phyloP scores from a whole-genome alignment of 2,888 invertebrate genomes.

The Phyllotreta striolata region DNA sequence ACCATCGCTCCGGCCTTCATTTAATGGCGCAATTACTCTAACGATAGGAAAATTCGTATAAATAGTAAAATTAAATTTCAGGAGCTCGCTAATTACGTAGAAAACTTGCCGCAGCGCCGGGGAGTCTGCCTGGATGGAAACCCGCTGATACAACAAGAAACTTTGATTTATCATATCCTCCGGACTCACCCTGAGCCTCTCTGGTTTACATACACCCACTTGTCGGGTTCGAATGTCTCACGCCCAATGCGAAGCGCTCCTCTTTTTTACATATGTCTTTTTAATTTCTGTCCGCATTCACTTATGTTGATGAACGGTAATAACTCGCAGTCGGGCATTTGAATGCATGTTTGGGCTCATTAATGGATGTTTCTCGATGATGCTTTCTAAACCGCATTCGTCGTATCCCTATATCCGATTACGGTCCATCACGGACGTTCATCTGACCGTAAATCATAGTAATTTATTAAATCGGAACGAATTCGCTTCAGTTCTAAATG shows the following conservation, averaged over 20 bases:
- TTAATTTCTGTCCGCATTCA: conserved; percentile 52
- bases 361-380: conserved; percentile 44
- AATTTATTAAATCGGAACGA: conserved; percentile 39
- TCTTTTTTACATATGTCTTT: conserved; percentile 51
- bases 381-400: conserved; percentile 41
- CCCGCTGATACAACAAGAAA: conserved; percentile 56
- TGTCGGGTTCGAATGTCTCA: conserved; percentile 49
- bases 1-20: no score
- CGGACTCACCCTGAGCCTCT: conserved; percentile 41
- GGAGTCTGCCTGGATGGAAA: conserved; percentile 50
- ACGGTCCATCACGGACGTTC: conserved; percentile 32
- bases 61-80: conserved; percentile 54
- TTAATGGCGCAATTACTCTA: no score
- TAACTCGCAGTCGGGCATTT: conserved; percentile 44
- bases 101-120: conserved; percentile 52
- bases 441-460: conserved; percentile 39
- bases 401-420: conserved; percentile 37
- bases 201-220: conserved; percentile 57
- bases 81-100: conserved; percentile 58
- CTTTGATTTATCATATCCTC: conserved; percentile 53
- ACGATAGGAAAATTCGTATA: no score
- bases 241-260: conserved; percentile 47
- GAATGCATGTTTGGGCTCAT: conserved; percentile 54
- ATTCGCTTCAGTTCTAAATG: no score
- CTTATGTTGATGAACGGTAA: conserved; percentile 48